Percentiles rank a stretch among this genome's conserved stretches.
Conservation (phyloP, 2,797 vertebrate species). For the Falco novaeseelandiae region DNA sequence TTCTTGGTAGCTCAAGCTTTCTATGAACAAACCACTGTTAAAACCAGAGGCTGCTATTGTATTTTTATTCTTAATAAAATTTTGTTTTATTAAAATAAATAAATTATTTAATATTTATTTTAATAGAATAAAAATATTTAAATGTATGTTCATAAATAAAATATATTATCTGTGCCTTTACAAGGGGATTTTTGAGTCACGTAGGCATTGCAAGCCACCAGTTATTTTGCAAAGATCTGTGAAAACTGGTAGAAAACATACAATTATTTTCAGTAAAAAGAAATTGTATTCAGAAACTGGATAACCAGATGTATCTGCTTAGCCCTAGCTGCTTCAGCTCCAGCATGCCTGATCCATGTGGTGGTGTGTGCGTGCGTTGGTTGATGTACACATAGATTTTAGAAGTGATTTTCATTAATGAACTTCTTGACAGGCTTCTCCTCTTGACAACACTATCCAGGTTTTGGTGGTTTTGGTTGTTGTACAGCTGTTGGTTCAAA, state of each 20-base stretch:
- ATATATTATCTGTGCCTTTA: neutral
- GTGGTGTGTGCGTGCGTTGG: neutral
- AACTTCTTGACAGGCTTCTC: constrained; percentile 13
- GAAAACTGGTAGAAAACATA: neutral
- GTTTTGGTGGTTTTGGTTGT: neutral
- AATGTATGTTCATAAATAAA: no score
- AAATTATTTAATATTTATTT: no score
- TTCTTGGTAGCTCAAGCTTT: neutral
- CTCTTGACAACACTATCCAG: neutral
- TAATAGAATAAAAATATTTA: no score
- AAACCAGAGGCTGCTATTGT: neutral
- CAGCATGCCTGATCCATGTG: neutral
- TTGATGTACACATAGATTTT: neutral
- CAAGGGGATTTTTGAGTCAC: neutral
- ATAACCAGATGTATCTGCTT: neutral
- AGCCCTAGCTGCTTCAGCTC: neutral
- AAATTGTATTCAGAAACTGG: neutral
- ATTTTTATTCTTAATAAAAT: no score
- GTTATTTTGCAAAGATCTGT: neutral
- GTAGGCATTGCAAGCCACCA: neutral
- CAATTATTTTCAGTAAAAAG: neutral
- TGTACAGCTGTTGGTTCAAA: constrained; percentile 45
- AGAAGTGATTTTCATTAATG: constrained; percentile 25
- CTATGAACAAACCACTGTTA: neutral
- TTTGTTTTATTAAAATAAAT: no score